Evolutionary conservation across 1,140 invertebrate species (phyloP), one percentile per base, ranked within the genome.

Genomic region (Monochamus saltuarius): DNA sequence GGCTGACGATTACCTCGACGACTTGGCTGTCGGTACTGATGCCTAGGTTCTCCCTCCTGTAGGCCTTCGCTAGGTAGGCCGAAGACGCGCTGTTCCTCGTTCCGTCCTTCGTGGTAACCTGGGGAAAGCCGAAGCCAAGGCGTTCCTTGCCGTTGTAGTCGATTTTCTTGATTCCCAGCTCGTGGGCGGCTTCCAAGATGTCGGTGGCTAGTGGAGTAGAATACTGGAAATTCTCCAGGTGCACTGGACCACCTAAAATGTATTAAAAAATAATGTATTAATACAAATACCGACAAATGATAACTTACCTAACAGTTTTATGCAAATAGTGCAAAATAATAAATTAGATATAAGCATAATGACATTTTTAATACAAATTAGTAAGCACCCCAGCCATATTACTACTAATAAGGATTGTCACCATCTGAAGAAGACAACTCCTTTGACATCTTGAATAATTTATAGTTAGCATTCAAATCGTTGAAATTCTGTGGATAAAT

Each of bases 141-240:
- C 82, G 78, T 0, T 78, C 77, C 67, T 87, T 81, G 65, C 84
- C 84, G 65, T 89, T 87, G 60, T 87, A 84, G 67, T 88, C 86
- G 7, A 83, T 79, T 56, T 78, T 74, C 0, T 85, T 79, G 7
- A 57, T 22, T 1, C 85, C 85, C 51, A 80, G 72, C 69, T 84
- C 69, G 56, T 78, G 77, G 13, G 80, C 84, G 0, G 84, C 87
- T 39, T 84, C 76, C 1, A 89, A 66, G 73, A 89, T 91, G 1
- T 82, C 77, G 10, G 52, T 39, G 10, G 56, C 35, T 34, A 49
- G 11, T 3, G 29, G 43, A 17, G 83, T 0, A 83, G 84, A 55
- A 81, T 77, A 85, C 2, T 83, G 82, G 0, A 82, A 71, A 55
- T 66, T 64, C 64, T 85, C 83, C 0, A 87, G 82, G 29, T 79